Percentiles rank a stretch among this genome's conserved stretches.
Conservation (phyloP, 2,113 vertebrate genomes). For the Seriola quinqueradiata region DNA sequence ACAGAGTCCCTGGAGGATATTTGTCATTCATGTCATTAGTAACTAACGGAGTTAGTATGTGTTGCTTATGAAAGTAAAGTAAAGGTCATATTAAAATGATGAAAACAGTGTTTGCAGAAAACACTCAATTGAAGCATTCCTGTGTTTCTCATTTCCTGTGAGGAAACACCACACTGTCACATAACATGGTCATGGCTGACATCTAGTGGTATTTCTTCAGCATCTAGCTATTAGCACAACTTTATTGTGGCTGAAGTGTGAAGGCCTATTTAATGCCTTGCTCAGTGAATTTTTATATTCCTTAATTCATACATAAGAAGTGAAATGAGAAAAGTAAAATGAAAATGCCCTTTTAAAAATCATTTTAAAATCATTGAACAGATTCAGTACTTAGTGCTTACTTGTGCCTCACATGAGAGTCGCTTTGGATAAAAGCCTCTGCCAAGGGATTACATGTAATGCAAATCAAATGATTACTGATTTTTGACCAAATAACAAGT, state of each 20-base stretch:
- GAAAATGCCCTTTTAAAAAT: too few relatives aligned
- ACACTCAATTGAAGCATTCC: not conserved
- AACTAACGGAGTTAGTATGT: not conserved
- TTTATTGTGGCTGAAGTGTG: not conserved
- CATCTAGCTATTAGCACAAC: not conserved
- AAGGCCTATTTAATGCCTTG: not conserved
- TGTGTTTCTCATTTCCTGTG: not conserved
- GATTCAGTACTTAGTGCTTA: too few relatives aligned
- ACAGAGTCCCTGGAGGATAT: not conserved
- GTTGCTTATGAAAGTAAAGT: not conserved
- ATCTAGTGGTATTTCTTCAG: conserved; percentile 56
- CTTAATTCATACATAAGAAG: too few relatives aligned
- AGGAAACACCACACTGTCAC: not conserved
- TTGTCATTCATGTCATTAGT: not conserved
- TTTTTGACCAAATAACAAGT: too few relatives aligned
- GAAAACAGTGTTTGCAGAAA: not conserved
- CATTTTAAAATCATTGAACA: too few relatives aligned
- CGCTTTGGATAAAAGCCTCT: too few relatives aligned
- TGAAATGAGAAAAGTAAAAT: too few relatives aligned
- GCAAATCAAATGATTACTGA: too few relatives aligned
- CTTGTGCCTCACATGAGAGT: too few relatives aligned
- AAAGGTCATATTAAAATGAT: not conserved
- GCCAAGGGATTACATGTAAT: too few relatives aligned
- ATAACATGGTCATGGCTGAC: conserved; percentile 36
- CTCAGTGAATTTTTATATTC: not conserved